Conservation (phyloP, 2,888 invertebrate species). For the Cheilosia impressa region DNA sequence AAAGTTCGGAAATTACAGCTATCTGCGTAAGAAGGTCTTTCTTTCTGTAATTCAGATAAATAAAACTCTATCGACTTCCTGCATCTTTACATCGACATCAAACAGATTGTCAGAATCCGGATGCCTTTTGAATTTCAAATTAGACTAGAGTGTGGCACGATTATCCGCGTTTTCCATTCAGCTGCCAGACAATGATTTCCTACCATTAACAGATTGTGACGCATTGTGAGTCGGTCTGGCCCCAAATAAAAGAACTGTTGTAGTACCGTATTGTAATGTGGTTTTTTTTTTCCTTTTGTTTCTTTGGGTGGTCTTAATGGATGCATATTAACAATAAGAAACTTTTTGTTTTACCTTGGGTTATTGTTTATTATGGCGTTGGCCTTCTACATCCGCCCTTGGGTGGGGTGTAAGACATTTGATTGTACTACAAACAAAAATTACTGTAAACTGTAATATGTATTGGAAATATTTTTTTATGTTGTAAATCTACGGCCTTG, state of each 20-base stretch:
- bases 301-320: conserved; percentile 7
- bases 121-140: conserved; percentile 5
- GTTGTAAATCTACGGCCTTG: no score
- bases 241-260: conserved; percentile 13
- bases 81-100: not conserved
- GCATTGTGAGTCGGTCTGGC: conserved; percentile 1
- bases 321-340: conserved; percentile 31
- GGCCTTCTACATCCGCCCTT: conserved; percentile 15
- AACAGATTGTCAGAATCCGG: conserved; percentile 5
- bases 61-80: conserved; percentile 29
- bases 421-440: not conserved
- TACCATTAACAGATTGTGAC: conserved; percentile 28
- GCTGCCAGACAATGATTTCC: conserved; percentile 48
- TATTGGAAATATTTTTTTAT: no score
- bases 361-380: conserved; percentile 22
- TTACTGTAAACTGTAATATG: no score
- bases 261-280: conserved; percentile 5
- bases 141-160: conserved; percentile 18
- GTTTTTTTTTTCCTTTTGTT: not conserved
- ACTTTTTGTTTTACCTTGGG: conserved; percentile 32
- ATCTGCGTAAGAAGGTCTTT: no score
- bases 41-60: not conserved
- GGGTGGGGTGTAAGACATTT: not conserved
- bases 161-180: conserved; percentile 33
- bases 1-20: no score